A percentile compares a stretch with the other conserved stretches of the same genome.
These are phyloP conservation scores for Semicossyphus pulcher DNA, from an alignment of 2,113 vertebrate genomes.

Conservation along the genomic window DNA sequence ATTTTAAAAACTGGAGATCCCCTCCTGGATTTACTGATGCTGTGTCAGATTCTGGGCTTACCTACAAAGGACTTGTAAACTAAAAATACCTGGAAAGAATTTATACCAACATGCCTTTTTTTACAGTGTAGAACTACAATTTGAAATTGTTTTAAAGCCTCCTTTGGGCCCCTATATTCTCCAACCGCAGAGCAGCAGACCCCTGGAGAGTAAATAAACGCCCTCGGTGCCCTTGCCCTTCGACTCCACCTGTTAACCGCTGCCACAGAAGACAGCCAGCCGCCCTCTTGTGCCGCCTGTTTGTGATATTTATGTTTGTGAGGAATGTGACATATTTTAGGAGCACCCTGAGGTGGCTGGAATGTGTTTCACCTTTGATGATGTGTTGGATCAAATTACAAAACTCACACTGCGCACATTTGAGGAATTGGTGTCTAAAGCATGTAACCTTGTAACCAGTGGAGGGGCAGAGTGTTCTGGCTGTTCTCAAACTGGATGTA, in stretches of 20 bases:
- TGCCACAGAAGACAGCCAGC: slow-evolving; percentile 42
- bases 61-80: background rate
- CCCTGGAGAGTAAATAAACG: slow-evolving; percentile 36
- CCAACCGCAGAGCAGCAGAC: slow-evolving; percentile 16
- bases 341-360: slow-evolving; percentile 9
- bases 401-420: slow-evolving; percentile 13
- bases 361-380: slow-evolving; percentile 35
- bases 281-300: slow-evolving; percentile 30
- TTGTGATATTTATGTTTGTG: slow-evolving; percentile 55
- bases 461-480: background rate
- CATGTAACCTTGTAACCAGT: background rate
- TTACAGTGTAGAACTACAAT: background rate
- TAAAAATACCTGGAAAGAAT: background rate
- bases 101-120: background rate
- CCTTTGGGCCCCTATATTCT: background rate
- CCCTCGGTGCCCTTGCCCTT: slow-evolving; percentile 27
- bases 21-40: no score
- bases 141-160: background rate
- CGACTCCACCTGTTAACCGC: slow-evolving; percentile 62
- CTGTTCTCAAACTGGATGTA: background rate
- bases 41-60: background rate
- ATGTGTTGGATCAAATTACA: slow-evolving; percentile 30
- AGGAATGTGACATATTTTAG: slow-evolving; percentile 45
- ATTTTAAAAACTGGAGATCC: background rate
- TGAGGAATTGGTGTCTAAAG: background rate